These are phyloP conservation scores for Drosophila arawakana DNA, from an alignment of 1,140 invertebrate species.

Conservation along the genomic window DNA sequence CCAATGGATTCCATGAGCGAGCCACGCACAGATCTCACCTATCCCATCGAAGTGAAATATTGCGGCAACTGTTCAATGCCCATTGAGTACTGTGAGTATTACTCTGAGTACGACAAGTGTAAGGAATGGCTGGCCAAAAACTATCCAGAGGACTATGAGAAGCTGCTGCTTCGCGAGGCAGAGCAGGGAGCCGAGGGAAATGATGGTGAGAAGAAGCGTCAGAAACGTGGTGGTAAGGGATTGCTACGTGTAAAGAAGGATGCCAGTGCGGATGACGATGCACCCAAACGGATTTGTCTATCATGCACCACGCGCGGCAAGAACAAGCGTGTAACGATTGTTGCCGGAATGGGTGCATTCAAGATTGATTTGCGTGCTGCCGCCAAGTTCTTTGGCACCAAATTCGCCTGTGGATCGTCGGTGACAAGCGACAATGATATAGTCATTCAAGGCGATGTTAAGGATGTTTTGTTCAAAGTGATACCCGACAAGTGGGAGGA, in stretches of 20 bases:
- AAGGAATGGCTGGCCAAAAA: conserved; percentile 97
- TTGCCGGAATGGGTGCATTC: conserved; percentile 93
- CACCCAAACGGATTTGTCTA: conserved; percentile 93
- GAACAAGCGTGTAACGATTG: conserved; percentile 98
- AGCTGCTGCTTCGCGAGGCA: conserved; percentile 87
- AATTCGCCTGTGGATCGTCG: conserved; percentile 99
- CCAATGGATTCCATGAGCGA: conserved; percentile 17
- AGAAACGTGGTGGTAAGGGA: conserved; percentile 39
- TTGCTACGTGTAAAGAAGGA: conserved; percentile 20
- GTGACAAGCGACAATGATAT: conserved; percentile 99
- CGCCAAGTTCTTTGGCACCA: conserved; percentile 97
- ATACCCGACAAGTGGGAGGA: conserved; percentile 95
- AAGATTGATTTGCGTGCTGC: conserved; percentile 99
- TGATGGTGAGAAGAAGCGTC: conserved; percentile 33
- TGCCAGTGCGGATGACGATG: conserved; percentile 87
- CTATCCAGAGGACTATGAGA: conserved; percentile 95
- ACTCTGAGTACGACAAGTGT: conserved; percentile 98
- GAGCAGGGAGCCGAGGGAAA: conserved; percentile 47
- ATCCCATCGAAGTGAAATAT: conserved; percentile 94
- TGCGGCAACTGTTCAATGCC: conserved; percentile 97
- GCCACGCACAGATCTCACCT: conserved; percentile 85
- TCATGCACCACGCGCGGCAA: conserved; percentile 97
- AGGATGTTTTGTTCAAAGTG: conserved; percentile 97
- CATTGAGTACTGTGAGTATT: conserved; percentile 98
- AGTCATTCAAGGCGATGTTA: conserved; percentile 98